Conservation (phyloP, 2,888 invertebrate species). For the Miltochrista miniata region DNA sequence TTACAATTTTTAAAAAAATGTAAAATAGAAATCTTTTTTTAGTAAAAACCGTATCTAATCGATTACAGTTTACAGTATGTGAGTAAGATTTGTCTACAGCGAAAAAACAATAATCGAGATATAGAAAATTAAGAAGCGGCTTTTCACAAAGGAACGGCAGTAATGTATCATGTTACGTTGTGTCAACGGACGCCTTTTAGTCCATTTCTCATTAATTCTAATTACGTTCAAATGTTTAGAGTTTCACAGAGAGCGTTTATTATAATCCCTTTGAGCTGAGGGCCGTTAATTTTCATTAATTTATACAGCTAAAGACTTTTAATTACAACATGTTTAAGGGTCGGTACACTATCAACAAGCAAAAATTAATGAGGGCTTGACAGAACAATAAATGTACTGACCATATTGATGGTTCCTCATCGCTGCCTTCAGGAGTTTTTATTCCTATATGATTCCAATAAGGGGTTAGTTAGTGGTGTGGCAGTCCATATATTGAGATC, state of each 20-base stretch:
- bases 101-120: background rate
- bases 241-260: constrained; percentile 52
- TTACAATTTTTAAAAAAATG: no score
- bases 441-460: background rate
- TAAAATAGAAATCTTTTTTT: no score
- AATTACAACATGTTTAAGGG: constrained; percentile 19
- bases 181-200: constrained; percentile 64
- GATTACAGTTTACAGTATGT: no score
- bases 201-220: constrained; percentile 71
- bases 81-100: no score
- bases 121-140: constrained; percentile 13
- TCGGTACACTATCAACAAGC: constrained; percentile 9
- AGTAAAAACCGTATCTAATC: no score
- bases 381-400: no score
- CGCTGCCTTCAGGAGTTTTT: background rate
- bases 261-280: constrained; percentile 48
- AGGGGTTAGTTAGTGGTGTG: no score
- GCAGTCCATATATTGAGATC: no score
- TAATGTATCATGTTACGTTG: constrained; percentile 58
- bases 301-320: constrained; percentile 31
- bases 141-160: constrained; percentile 38
- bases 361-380: background rate
- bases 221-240: constrained; percentile 63
- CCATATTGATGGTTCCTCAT: no score
- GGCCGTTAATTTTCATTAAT: constrained; percentile 47